Base-by-base conservation (phyloP, 2,888 invertebrate genomes). In the Epiblema foenella region DNA sequence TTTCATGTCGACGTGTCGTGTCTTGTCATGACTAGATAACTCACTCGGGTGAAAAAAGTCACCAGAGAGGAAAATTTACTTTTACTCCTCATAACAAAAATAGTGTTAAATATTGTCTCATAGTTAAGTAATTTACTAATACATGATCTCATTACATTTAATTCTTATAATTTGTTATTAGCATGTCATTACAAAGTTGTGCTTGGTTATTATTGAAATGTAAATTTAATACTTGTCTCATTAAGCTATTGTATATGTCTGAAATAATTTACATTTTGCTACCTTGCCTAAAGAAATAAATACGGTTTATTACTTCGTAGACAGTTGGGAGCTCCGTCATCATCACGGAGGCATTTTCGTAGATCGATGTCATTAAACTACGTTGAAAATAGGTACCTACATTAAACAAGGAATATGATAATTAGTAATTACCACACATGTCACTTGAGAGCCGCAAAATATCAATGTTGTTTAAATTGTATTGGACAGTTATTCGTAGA, bases 11-110 rank as follows among this genome's bases (percentile, higher is more conserved):
- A 63, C 49, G 56, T 63, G 42, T 68, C 60, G 46, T 39, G 42
- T 18, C 17, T 62, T 62, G 17, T 54, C 18, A 10, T 68, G 33
- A 37, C 37, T 49, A n/a, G 46, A 54, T 54, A 15, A 37, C 12
- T 54, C 54, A 60, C 54, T 60, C 37, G 33, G 20, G 24, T 29
- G 54, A 60, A 57, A 56, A 59, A 60, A 60, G 42, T 37, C 24
- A 52, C 37, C 17, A 10, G 20, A 8, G 65, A 56, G 46, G 65
- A 66, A 65, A 60, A 60, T 49, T 60, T 70, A 37, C 46, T 60
- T 66, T 46, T 59, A 42, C 64, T 70, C 37, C 20, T 70, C 65
- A 24, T 65, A 60, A 65, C n/a, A n/a, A n/a, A n/a, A n/a, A n/a
- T n/a, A n/a, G n/a, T n/a, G n/a, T n/a, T n/a, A n/a, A n/a, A n/a